Evolutionary conservation across 2,797 vertebrate species (phyloP).

Genomic region (Lagodon rhomboides): DNA sequence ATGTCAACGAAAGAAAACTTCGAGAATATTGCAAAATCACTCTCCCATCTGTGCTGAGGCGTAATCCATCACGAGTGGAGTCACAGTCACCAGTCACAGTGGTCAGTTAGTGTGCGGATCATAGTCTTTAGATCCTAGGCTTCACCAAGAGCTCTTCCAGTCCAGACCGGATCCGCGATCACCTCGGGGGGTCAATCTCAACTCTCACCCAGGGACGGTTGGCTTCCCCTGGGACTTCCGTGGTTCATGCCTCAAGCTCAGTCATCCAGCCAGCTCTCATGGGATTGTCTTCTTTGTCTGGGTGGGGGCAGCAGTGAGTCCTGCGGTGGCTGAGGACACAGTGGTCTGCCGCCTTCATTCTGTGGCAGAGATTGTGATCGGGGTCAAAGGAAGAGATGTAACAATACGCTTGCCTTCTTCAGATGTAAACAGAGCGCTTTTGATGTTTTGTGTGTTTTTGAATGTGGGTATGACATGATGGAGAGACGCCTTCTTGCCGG

Average conservation of each 20-base stretch:
- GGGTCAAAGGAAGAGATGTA: conserved; percentile 63
- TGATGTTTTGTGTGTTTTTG: conserved; percentile 57
- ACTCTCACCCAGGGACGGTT: conserved; percentile 54
- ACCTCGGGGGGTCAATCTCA: conserved; percentile 26
- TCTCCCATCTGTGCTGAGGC: conserved; percentile 16
- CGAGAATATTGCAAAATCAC: conserved; percentile 23
- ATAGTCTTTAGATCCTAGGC: conserved; percentile 19
- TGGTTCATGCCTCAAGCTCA: conserved; percentile 54
- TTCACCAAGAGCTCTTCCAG: conserved; percentile 41
- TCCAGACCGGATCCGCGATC: conserved; percentile 48
- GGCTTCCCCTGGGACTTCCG: conserved; percentile 55
- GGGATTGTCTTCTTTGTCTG: conserved; percentile 60
- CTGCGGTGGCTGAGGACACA: conserved; percentile 57
- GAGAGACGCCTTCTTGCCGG: conserved; percentile 38
- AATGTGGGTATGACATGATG: conserved; percentile 54
- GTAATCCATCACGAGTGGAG: not conserved
- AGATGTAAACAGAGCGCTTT: conserved; percentile 57
- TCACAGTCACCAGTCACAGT: conserved; percentile 9
- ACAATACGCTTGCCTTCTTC: conserved; percentile 58
- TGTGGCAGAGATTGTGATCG: conserved; percentile 52
- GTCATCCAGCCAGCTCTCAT: conserved; percentile 56
- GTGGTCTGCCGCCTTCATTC: conserved; percentile 51
- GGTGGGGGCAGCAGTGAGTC: conserved; percentile 58
- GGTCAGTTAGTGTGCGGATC: conserved; percentile 1
- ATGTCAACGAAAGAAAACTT: conserved; percentile 18